Percentiles rank a stretch among this genome's conserved stretches.
Conservation (phyloP, 2,797 vertebrate species). For the Hylomyscus alleni region DNA sequence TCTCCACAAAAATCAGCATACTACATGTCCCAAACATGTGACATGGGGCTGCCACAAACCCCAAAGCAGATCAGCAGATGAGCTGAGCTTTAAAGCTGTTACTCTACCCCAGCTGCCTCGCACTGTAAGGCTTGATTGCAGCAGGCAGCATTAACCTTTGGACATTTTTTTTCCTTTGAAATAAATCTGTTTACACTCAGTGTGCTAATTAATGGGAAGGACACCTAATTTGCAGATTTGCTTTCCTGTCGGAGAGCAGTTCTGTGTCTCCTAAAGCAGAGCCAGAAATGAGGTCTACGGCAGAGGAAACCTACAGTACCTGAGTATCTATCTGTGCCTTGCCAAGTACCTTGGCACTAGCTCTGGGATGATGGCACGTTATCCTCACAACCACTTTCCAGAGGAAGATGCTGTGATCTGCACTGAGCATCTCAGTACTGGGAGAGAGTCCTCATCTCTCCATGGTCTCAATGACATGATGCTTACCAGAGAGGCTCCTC, state of each 20-base stretch:
- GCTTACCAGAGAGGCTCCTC: background rate
- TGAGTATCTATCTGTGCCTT: background rate
- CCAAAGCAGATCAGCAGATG: background rate
- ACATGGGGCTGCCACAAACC: background rate
- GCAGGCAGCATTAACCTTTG: background rate
- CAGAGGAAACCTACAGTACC: background rate
- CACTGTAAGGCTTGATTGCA: background rate
- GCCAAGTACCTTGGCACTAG: background rate
- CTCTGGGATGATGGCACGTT: background rate
- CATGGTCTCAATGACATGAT: background rate
- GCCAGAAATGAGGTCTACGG: background rate
- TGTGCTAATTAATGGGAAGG: conserved; percentile 1
- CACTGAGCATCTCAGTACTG: background rate
- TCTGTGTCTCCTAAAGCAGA: background rate
- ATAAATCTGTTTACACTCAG: conserved; percentile 34
- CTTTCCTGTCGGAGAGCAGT: background rate
- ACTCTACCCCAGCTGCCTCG: background rate
- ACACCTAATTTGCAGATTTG: conserved; percentile 19
- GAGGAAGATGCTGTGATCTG: background rate
- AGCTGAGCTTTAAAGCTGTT: background rate
- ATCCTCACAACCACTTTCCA: background rate
- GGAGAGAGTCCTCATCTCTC: background rate
- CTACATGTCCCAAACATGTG: background rate
- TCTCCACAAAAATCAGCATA: background rate
- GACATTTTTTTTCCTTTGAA: background rate